Base-by-base conservation (phyloP, 2,797 vertebrate genomes). In the Macrochelys suwanniensis region DNA sequence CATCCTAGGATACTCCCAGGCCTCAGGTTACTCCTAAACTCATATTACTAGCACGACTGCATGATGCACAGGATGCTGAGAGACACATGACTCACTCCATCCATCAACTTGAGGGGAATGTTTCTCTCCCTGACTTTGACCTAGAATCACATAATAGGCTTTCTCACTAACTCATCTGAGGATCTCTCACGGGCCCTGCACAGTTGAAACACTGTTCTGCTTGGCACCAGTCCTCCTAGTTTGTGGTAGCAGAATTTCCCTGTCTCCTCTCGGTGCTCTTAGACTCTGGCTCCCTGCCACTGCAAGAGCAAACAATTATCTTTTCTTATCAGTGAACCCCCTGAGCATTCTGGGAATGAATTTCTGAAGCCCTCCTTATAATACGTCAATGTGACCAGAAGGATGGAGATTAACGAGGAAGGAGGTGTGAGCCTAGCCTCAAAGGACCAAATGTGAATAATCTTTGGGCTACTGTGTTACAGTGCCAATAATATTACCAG, bases 401-500 rank as follows among this genome's bases (percentile, higher is more conserved):
- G 47, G 86, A 59, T 0, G 0, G 17, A 56, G 6, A 9, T 56
- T 21, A 25, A 37, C 2, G 17, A 85, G 47, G 53, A 37, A 56
- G n/a, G 4, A 77, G 61, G 28, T 33, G 23, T 23, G 56, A 76
- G 17, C 23, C 4, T 1, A 5, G 37, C 4, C 28, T 76, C 47
- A 6, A 33, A 28, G 76, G 59, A 4, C 53, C 26, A 12, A 10
- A 16, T 88, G 45, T 88, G 71, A 61, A 71, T 37, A 71, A 21
- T 47, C 42, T 47, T 47, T 76, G 11, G 9, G 42, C 50, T 51
- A 6, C 45, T 77, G 45, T 42, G 50, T 84, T 68, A 76, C 31
- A 25, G n/a, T 61, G 21, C 80, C 56, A 84, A 56, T 4, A 16
- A 31, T 2, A 2, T 57, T 85, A 49, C 5, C 25, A 68, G 23